These are phyloP conservation scores for Miltochrista miniata DNA, from an alignment of 2,888 invertebrate genomes.

Conservation along the genomic window DNA sequence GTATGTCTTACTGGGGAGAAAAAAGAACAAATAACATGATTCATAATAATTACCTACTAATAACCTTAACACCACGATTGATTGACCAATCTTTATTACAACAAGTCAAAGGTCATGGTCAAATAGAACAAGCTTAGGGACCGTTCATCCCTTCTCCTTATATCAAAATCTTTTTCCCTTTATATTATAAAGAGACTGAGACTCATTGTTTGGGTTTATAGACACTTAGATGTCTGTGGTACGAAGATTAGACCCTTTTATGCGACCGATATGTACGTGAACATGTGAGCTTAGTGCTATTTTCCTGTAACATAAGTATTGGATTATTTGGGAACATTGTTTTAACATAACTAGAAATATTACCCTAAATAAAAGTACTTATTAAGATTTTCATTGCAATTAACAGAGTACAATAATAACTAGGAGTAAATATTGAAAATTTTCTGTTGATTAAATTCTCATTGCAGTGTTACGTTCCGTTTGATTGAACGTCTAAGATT, in stretches of 20 bases:
- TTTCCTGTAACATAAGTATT: too few species aligned
- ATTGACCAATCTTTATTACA: conserved; percentile 37
- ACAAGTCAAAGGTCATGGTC: conserved; percentile 53
- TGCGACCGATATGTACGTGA: conserved; percentile 35
- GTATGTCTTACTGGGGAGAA: neutral
- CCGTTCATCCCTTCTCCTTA: conserved; percentile 49
- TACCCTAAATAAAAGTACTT: too few species aligned
- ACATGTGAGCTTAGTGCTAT: too few species aligned
- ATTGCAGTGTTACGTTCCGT: too few species aligned
- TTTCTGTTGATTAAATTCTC: too few species aligned
- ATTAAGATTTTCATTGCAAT: too few species aligned
- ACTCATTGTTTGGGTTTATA: conserved; percentile 39
- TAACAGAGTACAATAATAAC: too few species aligned
- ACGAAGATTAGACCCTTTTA: conserved; percentile 38
- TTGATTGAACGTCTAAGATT: too few species aligned
- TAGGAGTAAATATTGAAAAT: too few species aligned
- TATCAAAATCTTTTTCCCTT: conserved; percentile 54
- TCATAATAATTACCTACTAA: conserved; percentile 15
- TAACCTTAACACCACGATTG: conserved; percentile 16
- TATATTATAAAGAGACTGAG: conserved; percentile 50
- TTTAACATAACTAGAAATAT: too few species aligned
- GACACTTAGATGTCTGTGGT: conserved; percentile 35
- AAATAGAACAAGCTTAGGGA: conserved; percentile 46
- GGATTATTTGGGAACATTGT: too few species aligned
- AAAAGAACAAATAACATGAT: conserved; percentile 7